These are phyloP conservation scores for Gonioctena quinquepunctata DNA, from an alignment of 1,140 invertebrate genomes.

Conservation along the genomic window DNA sequence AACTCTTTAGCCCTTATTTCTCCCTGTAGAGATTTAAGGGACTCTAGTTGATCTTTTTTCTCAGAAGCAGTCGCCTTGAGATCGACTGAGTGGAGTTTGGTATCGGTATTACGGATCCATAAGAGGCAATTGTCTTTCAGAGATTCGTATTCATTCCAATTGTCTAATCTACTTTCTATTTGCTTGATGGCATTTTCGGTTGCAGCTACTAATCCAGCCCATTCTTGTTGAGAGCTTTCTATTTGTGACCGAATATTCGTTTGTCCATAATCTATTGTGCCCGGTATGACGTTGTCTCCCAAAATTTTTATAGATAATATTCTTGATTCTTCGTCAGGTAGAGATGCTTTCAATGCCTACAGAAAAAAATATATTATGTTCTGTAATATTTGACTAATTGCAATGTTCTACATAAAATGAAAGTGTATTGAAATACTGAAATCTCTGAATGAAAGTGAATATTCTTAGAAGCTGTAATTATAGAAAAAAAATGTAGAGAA, in stretches of 20 bases:
- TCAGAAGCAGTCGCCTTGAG: slow-evolving; percentile 81
- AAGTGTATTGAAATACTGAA: background rate
- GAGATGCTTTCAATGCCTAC: slow-evolving; percentile 74
- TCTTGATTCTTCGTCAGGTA: slow-evolving; percentile 85
- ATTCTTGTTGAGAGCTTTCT: slow-evolving; percentile 86
- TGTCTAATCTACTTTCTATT: slow-evolving; percentile 80
- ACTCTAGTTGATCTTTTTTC: slow-evolving; percentile 83
- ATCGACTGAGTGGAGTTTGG: slow-evolving; percentile 85
- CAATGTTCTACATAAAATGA: too few relatives aligned
- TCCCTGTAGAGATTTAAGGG: slow-evolving; percentile 79
- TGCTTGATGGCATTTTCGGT: slow-evolving; percentile 77
- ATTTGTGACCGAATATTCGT: slow-evolving; percentile 83
- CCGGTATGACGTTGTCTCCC: slow-evolving; percentile 88
- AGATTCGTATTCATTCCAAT: slow-evolving; percentile 91
- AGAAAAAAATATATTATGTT: too few relatives aligned
- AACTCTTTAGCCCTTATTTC: slow-evolving; percentile 89
- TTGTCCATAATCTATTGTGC: slow-evolving; percentile 84
- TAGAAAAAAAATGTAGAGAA: too few relatives aligned
- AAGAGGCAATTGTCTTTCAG: slow-evolving; percentile 80
- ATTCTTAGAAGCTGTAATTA: too few relatives aligned
- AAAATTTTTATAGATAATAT: slow-evolving; percentile 78
- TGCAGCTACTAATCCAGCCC: slow-evolving; percentile 79
- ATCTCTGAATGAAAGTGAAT: background rate
- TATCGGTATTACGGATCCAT: slow-evolving; percentile 91
- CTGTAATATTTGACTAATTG: too few relatives aligned